phyloP scores from a whole-genome alignment of 2,797 vertebrate genomes.

The Emys orbicularis region DNA sequence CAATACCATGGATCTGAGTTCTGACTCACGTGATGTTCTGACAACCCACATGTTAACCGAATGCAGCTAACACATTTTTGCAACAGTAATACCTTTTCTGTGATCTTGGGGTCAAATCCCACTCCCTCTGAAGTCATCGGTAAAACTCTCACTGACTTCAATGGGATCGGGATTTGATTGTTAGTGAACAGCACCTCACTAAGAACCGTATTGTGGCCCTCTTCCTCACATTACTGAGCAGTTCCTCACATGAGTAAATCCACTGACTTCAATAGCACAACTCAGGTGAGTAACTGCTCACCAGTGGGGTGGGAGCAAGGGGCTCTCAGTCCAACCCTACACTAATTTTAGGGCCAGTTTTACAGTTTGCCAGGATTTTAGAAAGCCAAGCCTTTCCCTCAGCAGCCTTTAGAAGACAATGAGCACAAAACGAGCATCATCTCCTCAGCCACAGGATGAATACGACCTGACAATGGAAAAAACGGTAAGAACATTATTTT shows the following conservation, averaged over 20 bases:
- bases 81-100: neutral
- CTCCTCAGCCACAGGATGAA: neutral
- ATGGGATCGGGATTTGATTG: neutral
- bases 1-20: neutral
- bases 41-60: neutral
- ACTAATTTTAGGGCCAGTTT: neutral
- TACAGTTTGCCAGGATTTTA: constrained; percentile 2
- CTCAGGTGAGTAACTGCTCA: neutral
- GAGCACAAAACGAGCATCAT: neutral
- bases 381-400: neutral
- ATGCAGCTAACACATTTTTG: neutral
- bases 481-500: neutral
- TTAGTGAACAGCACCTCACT: accelerated
- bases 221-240: neutral
- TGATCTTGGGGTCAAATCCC: neutral
- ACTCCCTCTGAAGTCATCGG: neutral
- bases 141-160: neutral
- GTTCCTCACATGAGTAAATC: neutral
- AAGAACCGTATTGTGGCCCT: neutral
- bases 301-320: accelerated
- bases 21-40: neutral
- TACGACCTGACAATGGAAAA: neutral
- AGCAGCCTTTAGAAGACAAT: neutral
- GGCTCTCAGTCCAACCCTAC: neutral
- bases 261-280: neutral